These are phyloP conservation scores for Leptopilina clavipes DNA, from an alignment of 1,140 invertebrate genomes.

Conservation along the genomic window DNA sequence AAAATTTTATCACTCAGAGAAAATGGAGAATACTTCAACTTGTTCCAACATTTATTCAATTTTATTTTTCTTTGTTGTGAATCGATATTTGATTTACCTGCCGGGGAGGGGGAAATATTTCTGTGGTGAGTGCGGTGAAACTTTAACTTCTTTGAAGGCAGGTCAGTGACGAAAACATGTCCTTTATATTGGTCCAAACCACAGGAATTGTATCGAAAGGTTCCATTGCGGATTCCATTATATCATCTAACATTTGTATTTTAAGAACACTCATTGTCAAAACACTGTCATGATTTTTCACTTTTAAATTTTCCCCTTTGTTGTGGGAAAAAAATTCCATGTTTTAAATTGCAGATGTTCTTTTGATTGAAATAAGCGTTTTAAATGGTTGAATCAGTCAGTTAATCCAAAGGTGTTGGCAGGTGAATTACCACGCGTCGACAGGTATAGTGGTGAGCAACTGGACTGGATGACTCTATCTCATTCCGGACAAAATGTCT, in stretches of 20 bases:
- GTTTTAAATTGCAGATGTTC: no score
- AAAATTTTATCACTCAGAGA: no score
- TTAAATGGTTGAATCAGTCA: background rate
- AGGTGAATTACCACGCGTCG: constrained; percentile 24
- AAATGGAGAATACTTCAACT: no score
- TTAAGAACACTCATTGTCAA: no score
- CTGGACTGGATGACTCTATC: constrained; percentile 5
- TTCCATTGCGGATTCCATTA: background rate
- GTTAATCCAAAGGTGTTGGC: constrained; percentile 18
- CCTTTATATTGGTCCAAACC: constrained; percentile 6
- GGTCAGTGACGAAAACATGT: constrained; percentile 28
- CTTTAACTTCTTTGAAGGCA: background rate
- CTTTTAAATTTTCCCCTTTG: no score
- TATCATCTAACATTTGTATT: background rate
- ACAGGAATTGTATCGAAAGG: constrained; percentile 9
- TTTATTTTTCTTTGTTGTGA: background rate
- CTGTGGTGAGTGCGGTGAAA: background rate
- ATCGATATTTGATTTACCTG: background rate
- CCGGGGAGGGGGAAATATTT: no score
- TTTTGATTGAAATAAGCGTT: background rate
- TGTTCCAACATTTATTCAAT: no score
- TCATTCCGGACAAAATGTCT: constrained; percentile 1
- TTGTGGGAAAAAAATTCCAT: no score
- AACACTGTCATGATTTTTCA: no score
- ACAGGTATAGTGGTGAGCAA: constrained; percentile 20